Percentiles rank a stretch among this genome's conserved stretches.
Evolutionary conservation across 2,797 vertebrate species (phyloP).

Genomic region (Xenentodon cancila): DNA sequence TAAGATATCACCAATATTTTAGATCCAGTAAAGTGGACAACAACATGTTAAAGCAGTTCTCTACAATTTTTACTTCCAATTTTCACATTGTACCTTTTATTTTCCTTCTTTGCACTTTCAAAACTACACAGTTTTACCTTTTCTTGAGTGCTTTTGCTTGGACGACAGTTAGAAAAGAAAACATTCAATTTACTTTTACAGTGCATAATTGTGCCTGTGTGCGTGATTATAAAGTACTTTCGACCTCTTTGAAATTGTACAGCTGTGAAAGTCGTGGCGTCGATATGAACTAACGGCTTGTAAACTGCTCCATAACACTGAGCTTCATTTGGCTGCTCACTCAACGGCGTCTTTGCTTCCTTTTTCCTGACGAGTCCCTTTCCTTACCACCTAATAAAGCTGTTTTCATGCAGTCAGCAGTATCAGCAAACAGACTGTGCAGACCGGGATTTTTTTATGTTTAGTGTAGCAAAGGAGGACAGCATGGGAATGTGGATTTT

Average conservation of each 20-base stretch:
- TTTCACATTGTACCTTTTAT: too few species aligned
- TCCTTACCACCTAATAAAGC: conserved; percentile 18
- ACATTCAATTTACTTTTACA: too few species aligned
- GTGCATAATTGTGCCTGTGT: too few species aligned
- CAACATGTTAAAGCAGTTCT: too few species aligned
- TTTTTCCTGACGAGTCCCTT: conserved; percentile 29
- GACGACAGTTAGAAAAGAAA: too few species aligned
- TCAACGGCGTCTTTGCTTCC: conserved; percentile 29
- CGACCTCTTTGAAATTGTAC: neutral
- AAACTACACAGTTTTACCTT: too few species aligned
- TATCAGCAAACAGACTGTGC: conserved; percentile 32
- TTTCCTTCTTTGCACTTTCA: too few species aligned
- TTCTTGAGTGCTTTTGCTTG: too few species aligned
- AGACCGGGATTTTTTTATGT: conserved; percentile 33
- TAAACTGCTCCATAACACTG: neutral
- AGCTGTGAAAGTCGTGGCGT: neutral
- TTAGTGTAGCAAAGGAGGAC: conserved; percentile 28
- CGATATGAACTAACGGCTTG: neutral
- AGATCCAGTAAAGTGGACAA: too few species aligned
- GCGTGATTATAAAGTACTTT: neutral
- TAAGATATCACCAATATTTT: too few species aligned
- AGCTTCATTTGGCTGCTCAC: conserved; percentile 17
- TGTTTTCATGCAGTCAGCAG: conserved; percentile 61
- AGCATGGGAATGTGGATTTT: conserved; percentile 74
- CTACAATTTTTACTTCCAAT: too few species aligned